Conservation (phyloP, 2,113 vertebrate species). For the Dicaeum eximium region DNA sequence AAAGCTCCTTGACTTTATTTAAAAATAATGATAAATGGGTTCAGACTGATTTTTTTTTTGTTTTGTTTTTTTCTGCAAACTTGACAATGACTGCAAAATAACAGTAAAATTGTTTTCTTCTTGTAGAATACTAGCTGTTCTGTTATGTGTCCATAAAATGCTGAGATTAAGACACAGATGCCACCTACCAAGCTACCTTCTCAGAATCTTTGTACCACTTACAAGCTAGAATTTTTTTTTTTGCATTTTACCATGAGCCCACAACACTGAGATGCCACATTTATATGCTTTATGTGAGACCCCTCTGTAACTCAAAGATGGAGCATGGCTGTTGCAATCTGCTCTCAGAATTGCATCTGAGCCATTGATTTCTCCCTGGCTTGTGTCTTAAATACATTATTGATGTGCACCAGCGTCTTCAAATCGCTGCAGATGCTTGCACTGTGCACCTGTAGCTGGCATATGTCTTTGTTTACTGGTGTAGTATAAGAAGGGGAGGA, state of each 20-base stretch:
- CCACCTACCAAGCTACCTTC: background rate
- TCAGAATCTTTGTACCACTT: background rate
- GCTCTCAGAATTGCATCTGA: background rate
- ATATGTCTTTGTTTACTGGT: background rate
- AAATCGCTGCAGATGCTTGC: background rate
- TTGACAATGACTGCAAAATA: background rate
- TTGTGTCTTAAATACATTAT: background rate
- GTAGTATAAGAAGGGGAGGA: background rate
- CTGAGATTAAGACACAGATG: background rate
- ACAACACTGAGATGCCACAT: background rate
- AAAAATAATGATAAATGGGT: background rate
- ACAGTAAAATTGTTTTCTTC: background rate
- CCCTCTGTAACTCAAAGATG: background rate
- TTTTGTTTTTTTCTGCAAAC: background rate
- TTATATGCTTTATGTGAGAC: background rate
- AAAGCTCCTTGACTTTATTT: slow-evolving; percentile 4
- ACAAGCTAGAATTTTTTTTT: background rate
- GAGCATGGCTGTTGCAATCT: background rate
- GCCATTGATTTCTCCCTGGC: background rate
- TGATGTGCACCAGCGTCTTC: background rate
- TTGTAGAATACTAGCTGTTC: background rate
- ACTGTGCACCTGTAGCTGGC: background rate
- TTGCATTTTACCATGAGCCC: background rate
- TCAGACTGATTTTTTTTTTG: background rate
- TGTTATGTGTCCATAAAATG: background rate